Conservation (phyloP, 1,140 invertebrate genomes). For the Pachypsylla venusta region DNA sequence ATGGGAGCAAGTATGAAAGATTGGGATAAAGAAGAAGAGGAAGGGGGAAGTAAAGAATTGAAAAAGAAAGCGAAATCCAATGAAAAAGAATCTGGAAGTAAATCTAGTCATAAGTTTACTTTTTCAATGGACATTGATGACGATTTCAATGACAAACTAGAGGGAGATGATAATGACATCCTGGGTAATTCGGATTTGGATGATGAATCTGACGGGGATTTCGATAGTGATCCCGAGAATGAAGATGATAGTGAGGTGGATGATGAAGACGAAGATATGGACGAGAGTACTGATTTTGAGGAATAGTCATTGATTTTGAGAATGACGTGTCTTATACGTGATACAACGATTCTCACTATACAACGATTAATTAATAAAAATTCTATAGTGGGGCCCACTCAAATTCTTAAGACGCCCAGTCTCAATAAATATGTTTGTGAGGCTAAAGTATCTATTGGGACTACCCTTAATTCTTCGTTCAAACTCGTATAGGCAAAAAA, state of each 20-base stretch:
- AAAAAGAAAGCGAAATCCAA: background rate
- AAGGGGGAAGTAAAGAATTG: background rate
- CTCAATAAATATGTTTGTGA: no score
- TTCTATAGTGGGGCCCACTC: no score
- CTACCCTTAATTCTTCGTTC: no score
- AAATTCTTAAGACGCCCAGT: no score
- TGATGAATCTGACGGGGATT: constrained; percentile 4
- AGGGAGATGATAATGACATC: constrained; percentile 10
- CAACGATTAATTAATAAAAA: no score
- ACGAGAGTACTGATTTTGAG: background rate
- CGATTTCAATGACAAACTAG: constrained; percentile 2
- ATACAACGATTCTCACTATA: no score
- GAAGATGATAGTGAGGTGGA: background rate
- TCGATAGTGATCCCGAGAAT: constrained; percentile 6
- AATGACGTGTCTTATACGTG: no score
- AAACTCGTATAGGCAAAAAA: no score
- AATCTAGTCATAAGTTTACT: background rate
- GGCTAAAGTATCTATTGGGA: no score
- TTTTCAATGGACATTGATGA: constrained; percentile 3
- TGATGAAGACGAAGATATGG: background rate
- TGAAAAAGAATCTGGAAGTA: background rate
- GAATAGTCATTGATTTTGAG: background rate
- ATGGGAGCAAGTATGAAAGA: constrained; percentile 39
- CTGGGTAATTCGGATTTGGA: background rate
- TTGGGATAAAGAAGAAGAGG: constrained; percentile 34